Conservation (phyloP, 2,113 vertebrate genomes). For the Calonectris borealis region DNA sequence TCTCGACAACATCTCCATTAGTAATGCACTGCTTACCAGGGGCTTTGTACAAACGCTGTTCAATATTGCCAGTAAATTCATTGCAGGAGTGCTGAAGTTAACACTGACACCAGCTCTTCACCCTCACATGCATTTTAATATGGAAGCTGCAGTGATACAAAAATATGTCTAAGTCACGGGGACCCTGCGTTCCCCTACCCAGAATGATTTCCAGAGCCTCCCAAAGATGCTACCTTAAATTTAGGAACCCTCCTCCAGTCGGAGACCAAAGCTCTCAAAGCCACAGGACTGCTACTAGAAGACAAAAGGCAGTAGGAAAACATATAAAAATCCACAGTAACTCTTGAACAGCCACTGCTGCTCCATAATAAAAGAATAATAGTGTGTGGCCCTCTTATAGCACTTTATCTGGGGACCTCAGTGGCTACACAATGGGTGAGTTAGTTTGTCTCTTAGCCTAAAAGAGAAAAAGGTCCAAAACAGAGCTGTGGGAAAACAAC, state of each 20-base stretch:
- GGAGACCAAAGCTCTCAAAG: neutral
- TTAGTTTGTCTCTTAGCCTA: neutral
- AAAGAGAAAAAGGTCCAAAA: conserved; percentile 12
- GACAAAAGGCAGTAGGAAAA: conserved; percentile 46
- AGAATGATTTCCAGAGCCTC: neutral
- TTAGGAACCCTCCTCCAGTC: neutral
- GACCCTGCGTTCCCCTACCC: neutral
- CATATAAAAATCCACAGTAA: conserved; percentile 18
- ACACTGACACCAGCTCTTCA: neutral
- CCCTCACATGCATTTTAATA: neutral
- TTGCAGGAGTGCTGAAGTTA: neutral
- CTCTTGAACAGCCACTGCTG: conserved; percentile 5
- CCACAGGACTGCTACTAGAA: conserved; percentile 16
- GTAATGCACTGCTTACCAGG: neutral
- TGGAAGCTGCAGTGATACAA: neutral
- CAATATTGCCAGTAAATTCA: neutral
- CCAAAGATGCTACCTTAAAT: conserved; percentile 41
- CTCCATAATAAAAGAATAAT: neutral
- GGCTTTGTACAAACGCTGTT: neutral
- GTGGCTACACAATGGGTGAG: neutral
- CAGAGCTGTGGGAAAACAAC: neutral
- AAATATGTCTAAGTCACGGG: neutral
- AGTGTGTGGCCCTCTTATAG: neutral
- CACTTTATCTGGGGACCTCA: conserved; percentile 1
- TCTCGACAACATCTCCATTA: neutral